Evolutionary conservation across 1,140 invertebrate genomes (phyloP).

Genomic region (Pararge aegeria): DNA sequence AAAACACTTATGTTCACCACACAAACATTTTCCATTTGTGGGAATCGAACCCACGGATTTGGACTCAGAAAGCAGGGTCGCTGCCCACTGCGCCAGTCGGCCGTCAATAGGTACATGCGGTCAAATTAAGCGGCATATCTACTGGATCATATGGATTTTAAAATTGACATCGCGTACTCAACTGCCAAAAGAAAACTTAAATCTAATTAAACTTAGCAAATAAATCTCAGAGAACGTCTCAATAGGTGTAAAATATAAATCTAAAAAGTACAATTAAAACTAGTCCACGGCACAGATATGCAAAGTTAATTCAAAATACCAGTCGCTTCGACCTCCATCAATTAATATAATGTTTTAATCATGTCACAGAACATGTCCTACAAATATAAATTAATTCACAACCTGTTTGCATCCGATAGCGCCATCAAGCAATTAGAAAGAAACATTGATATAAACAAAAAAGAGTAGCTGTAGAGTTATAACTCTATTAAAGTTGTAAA

Average conservation of each 20-base stretch:
- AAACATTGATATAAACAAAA: conserved; percentile 3
- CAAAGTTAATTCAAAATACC: neutral
- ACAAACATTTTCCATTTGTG: too few relatives aligned
- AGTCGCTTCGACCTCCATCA: conserved; percentile 10
- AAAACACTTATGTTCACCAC: too few relatives aligned
- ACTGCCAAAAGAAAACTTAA: too few relatives aligned
- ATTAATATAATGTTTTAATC: conserved; percentile 14
- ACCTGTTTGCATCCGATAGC: neutral
- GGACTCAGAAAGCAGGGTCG: too few relatives aligned
- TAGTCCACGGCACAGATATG: neutral
- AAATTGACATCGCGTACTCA: too few relatives aligned
- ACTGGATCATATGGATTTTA: too few relatives aligned
- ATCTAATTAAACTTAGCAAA: too few relatives aligned
- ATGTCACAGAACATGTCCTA: conserved; percentile 8
- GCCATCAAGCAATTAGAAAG: neutral
- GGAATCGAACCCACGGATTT: too few relatives aligned
- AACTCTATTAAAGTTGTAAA: neutral
- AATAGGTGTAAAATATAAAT: neutral
- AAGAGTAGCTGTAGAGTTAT: conserved; percentile 6
- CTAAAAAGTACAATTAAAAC: neutral
- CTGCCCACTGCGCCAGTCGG: too few relatives aligned
- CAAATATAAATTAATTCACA: conserved; percentile 16
- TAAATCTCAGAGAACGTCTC: too few relatives aligned
- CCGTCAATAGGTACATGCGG: too few relatives aligned
- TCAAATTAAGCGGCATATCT: too few relatives aligned